Percentiles rank a stretch among this genome's conserved stretches.
Conservation (phyloP, 2,797 vertebrate genomes). For the Octomys mimax region DNA sequence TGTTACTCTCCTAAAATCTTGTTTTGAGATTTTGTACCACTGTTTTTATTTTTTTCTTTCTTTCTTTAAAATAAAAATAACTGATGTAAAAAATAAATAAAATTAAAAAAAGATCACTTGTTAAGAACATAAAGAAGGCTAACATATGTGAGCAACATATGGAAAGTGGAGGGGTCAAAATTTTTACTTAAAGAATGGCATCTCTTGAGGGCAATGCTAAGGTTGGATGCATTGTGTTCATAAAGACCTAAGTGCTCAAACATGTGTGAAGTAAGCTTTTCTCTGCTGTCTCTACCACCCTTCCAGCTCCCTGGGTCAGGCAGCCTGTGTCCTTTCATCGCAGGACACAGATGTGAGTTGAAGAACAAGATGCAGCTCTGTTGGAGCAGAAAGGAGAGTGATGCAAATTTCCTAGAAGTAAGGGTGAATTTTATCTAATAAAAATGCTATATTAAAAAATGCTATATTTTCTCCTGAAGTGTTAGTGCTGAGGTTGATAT, state of each 20-base stretch:
- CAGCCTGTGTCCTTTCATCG: not conserved
- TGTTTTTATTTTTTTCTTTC: too few species aligned
- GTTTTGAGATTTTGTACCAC: too few species aligned
- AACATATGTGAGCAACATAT: not conserved
- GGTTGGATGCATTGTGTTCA: not conserved
- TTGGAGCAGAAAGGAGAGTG: not conserved
- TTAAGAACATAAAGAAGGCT: not conserved
- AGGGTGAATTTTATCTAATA: not conserved
- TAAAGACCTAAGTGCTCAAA: not conserved
- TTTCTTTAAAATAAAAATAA: too few species aligned
- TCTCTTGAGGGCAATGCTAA: not conserved
- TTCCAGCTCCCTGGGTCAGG: not conserved
- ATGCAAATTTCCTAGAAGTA: not conserved
- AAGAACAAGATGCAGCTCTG: not conserved
- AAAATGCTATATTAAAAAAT: conserved; percentile 38
- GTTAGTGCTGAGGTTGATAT: not conserved
- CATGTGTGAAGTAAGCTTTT: not conserved
- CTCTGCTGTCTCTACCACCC: not conserved
- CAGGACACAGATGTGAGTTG: not conserved
- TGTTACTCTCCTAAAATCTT: too few species aligned
- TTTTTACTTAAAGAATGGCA: not conserved
- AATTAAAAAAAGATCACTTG: not conserved
- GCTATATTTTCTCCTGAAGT: not conserved
- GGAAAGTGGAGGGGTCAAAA: not conserved
- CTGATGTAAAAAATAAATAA: too few species aligned